A percentile compares a stretch with the other conserved stretches of the same genome.
Evolutionary conservation across 2,888 invertebrate genomes (phyloP).

Genomic region (Alcis repandata): DNA sequence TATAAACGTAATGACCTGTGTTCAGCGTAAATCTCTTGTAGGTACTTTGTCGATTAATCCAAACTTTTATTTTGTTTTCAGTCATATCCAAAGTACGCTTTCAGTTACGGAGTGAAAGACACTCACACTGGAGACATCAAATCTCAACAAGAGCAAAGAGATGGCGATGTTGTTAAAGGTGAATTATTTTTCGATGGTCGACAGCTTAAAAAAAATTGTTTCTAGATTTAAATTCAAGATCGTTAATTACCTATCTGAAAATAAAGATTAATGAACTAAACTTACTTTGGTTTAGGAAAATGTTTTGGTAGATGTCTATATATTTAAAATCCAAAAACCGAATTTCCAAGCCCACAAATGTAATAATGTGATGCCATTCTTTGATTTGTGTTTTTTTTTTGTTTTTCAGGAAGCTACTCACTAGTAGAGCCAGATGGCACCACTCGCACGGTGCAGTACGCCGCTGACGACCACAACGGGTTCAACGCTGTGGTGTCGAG

Average conservation of each 20-base stretch:
- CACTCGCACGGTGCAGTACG: conserved; percentile 87
- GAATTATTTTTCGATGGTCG: conserved; percentile 27
- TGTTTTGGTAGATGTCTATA: no score
- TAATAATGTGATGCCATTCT: no score
- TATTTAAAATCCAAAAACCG: no score
- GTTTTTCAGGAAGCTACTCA: conserved; percentile 87
- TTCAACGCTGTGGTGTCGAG: conserved; percentile 91
- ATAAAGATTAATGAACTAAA: no score
- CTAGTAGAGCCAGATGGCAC: conserved; percentile 88
- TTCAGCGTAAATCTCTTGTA: no score
- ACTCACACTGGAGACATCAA: conserved; percentile 91
- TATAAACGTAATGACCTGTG: no score
- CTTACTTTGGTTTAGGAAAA: no score
- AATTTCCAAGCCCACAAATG: no score
- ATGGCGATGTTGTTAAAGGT: conserved; percentile 91
- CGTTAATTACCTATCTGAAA: no score
- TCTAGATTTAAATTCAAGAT: no score
- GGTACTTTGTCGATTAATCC: no score
- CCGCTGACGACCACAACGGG: conserved; percentile 90
- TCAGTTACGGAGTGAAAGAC: conserved; percentile 90
- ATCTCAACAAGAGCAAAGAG: conserved; percentile 89
- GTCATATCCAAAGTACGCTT: conserved; percentile 90
- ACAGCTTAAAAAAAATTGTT: no score
- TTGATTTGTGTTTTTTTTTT: background rate
- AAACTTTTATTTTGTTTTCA: conserved; percentile 52